phyloP scores from a whole-genome alignment of 2,113 vertebrate species.

The Ploceus nigricollis region DNA sequence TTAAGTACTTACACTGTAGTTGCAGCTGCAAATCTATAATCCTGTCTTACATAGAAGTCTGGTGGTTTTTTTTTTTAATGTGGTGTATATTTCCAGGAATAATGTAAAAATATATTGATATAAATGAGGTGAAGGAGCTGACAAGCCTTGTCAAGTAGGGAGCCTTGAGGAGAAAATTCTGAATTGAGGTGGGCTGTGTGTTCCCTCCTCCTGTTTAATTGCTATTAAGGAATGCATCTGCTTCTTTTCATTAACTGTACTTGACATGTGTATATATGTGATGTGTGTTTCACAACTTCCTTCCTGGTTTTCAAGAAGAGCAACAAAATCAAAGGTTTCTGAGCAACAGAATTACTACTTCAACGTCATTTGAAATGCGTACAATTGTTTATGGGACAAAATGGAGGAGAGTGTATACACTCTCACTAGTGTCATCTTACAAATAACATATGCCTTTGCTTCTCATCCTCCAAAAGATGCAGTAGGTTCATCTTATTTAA shows the following conservation, averaged over 20 bases:
- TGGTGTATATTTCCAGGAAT: background rate
- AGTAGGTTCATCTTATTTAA: background rate
- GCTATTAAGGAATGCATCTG: constrained; percentile 27
- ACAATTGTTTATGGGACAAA: background rate
- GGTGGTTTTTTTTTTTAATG: background rate
- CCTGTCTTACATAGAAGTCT: background rate
- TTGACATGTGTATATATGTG: constrained; percentile 17
- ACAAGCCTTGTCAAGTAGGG: background rate
- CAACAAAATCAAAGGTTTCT: constrained; percentile 7
- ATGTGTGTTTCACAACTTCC: background rate
- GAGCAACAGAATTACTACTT: background rate
- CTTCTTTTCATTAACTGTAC: constrained; percentile 40
- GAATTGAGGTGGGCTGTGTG: background rate
- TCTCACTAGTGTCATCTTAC: background rate
- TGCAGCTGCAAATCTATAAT: background rate
- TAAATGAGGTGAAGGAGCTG: background rate
- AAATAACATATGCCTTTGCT: background rate
- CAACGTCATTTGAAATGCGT: background rate
- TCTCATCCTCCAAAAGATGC: background rate
- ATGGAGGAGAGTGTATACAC: background rate
- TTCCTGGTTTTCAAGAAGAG: constrained; percentile 21
- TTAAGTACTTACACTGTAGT: background rate
- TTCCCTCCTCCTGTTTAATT: background rate
- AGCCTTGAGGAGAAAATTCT: background rate
- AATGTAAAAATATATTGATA: background rate